Conservation (phyloP, 2,113 vertebrate genomes). For the Opisthocomus hoazin region DNA sequence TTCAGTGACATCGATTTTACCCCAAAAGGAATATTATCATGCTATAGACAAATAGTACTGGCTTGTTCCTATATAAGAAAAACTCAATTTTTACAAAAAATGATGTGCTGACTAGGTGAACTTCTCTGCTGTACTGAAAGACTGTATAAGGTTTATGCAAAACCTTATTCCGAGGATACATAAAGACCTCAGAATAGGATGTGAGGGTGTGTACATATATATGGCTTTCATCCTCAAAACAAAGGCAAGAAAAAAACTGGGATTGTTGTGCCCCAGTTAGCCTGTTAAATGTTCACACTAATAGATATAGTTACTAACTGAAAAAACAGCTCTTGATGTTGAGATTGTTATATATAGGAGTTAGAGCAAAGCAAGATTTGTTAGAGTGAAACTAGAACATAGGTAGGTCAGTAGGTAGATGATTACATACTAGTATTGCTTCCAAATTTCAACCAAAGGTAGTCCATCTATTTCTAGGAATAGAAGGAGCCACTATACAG, state of each 20-base stretch:
- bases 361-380: background rate
- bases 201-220: background rate
- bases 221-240: background rate
- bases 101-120: background rate
- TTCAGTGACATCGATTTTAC: background rate
- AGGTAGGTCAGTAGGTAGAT: background rate
- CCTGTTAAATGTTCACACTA: background rate
- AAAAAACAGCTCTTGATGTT: background rate
- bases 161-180: background rate
- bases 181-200: background rate
- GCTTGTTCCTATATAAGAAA: background rate
- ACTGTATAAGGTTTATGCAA: background rate
- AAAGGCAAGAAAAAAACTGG: background rate
- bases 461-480: background rate
- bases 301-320: background rate
- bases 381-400: background rate
- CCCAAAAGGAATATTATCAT: background rate
- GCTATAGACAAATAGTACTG: background rate
- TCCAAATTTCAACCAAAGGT: background rate
- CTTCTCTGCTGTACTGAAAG: background rate
- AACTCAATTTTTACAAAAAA: background rate
- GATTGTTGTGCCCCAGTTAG: background rate
- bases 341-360: background rate
- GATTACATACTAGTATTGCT: background rate
- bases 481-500: background rate